Evolutionary conservation across 2,113 vertebrate species (phyloP).

Genomic region (Dendrocopos noguchii): DNA sequence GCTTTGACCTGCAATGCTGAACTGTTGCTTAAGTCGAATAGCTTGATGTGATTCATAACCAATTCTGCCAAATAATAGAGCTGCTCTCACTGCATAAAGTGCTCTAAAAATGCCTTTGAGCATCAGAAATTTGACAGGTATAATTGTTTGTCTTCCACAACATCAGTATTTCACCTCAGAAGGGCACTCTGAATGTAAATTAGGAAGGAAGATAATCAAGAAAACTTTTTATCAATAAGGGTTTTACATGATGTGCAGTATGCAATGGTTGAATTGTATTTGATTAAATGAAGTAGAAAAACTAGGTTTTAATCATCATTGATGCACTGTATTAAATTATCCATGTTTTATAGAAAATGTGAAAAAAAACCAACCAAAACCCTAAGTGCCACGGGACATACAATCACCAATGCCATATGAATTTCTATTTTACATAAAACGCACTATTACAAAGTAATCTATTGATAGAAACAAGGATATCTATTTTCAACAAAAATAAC

Average conservation of each 20-base stretch:
- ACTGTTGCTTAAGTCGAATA: neutral
- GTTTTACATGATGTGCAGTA: neutral
- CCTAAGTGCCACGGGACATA: neutral
- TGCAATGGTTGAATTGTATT: neutral
- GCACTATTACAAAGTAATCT: neutral
- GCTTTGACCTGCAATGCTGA: neutral
- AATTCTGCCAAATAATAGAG: neutral
- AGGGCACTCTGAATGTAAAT: neutral
- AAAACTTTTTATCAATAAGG: neutral
- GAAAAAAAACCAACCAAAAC: neutral
- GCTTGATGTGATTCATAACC: neutral
- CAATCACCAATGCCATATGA: neutral
- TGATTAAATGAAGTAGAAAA: neutral
- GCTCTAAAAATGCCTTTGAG: neutral
- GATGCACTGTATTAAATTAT: neutral
- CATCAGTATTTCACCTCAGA: neutral
- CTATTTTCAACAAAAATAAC: neutral
- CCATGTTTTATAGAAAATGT: neutral
- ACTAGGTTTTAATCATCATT: neutral
- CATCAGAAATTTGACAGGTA: neutral
- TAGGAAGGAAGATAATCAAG: neutral
- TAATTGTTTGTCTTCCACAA: neutral
- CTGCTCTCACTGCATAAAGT: neutral
- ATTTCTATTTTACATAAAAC: neutral
- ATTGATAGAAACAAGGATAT: neutral